Evolutionary conservation across 1,140 invertebrate species (phyloP), one percentile per base, ranked within the genome.

Genomic region (Druon quercuslanigerum): DNA sequence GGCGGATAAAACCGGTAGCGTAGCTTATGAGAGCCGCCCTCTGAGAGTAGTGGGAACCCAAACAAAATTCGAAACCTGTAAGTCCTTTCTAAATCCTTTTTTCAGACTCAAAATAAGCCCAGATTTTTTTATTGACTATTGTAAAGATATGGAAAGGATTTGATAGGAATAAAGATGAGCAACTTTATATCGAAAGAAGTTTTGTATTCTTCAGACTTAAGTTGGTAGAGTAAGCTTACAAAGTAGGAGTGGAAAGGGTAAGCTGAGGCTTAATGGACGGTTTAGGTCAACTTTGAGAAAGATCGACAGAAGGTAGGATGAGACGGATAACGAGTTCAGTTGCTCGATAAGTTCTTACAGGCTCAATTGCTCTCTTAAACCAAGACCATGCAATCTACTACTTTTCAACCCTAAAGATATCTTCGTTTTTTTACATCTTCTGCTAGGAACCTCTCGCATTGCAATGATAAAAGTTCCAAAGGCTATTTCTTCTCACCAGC

Each of bases 341-440:
- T 84, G 81, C 79, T 84, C 78, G 83, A 81, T 84, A 83, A 81
- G 79, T 84, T 84, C 81, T 84, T 84, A 83, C 82, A 84, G 81
- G 81, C 79, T 84, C 81, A 83, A 84, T 83, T 84, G 83, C 79
- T 72, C 77, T 81, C 78, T 79, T 76, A 73, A 79, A 77, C 75
- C 72, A 79, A 84, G 80, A 82, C 77, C 77, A 80, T 79, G 79
- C 75, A 79, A 74, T 82, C 79, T 78, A 74, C 25, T 33, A 33
- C 74, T 79, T 75, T 79, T 56, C n/a, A 3, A 4, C n/a, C n/a
- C n/a, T 8, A 56, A 46, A 46, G 40, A 9, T 46, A 56, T 16
- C 52, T 17, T 20, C 17, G 17, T 20, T 56, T 56, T 17, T 20
- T 56, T 56, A 17, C 13, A 56, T 56, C 8, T 9, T n/a, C 40